These are phyloP conservation scores for Cheilosia scutellata DNA, from an alignment of 2,888 invertebrate species.

Conservation along the genomic window DNA sequence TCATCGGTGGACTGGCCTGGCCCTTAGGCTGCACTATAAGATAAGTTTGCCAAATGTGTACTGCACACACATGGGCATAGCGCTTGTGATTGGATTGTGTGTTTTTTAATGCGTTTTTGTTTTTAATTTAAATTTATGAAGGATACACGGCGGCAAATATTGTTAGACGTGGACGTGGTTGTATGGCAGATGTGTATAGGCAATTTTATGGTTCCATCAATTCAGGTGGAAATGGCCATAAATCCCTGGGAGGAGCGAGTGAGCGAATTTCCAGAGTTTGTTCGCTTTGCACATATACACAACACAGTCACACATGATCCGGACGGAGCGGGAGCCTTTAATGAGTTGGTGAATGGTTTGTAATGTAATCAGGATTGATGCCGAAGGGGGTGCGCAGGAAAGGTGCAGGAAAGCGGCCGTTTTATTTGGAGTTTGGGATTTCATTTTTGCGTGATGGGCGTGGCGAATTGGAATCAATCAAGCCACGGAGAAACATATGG, in stretches of 20 bases:
- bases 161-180: slow-evolving; percentile 57
- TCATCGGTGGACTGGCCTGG: slow-evolving; percentile 33
- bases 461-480: slow-evolving; percentile 74
- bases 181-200: slow-evolving; percentile 31
- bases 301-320: slow-evolving; percentile 22
- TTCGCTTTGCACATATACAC: slow-evolving; percentile 6
- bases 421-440: slow-evolving; percentile 62
- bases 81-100: slow-evolving; percentile 74
- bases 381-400: slow-evolving; percentile 23
- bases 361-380: slow-evolving; percentile 72
- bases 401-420: slow-evolving; percentile 23
- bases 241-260: slow-evolving; percentile 73
- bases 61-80: slow-evolving; percentile 41
- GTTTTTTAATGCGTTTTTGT: slow-evolving; percentile 65
- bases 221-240: slow-evolving; percentile 75
- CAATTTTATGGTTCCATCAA: slow-evolving; percentile 71
- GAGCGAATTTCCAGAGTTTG: slow-evolving; percentile 34
- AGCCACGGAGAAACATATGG: slow-evolving; percentile 69
- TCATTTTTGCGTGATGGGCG: slow-evolving; percentile 72
- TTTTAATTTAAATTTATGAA: slow-evolving; percentile 76
- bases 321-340: slow-evolving; percentile 51
- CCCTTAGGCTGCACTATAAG: slow-evolving; percentile 51
- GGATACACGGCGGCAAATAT: slow-evolving; percentile 64
- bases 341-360: slow-evolving; percentile 72
- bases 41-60: slow-evolving; percentile 54